Evolutionary conservation across 2,113 vertebrate genomes (phyloP), one percentile per base, ranked within the genome.

Genomic region (Ondatra zibethicus): DNA sequence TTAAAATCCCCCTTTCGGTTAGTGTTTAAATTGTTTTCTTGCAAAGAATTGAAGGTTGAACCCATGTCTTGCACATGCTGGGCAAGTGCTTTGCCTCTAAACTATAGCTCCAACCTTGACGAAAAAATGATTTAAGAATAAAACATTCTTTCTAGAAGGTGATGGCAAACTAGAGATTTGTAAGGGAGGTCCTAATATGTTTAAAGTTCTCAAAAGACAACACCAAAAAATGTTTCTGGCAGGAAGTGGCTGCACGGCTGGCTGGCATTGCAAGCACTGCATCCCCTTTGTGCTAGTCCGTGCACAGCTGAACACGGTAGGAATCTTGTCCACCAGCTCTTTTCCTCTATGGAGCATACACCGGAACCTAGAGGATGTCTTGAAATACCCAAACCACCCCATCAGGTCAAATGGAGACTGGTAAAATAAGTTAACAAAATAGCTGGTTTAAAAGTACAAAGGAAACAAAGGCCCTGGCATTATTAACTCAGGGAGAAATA

Each of bases 191-290:
- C 58, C 31, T 72, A 73, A 75, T 80, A 63, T 92, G 87, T 78
- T 91, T 95, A 55, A 70, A 63, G 73, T 93, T 97, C 63, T 94
- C 65, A 73, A 21, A 73, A n/a, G n/a, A 72, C 70, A 73, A 9
- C 17, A 72, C 16, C 47, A 75, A 91, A 63, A 45, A 52, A 39
- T 82, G 11, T 75, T 70, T 17, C 1, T 27, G 68, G 93, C 55
- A 87, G 7, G 25, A n/a, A 52, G 21, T 68, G 42, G 76, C n/a
- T 36, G 42, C 42, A 14, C 33, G 0, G 27, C 16, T 33, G n/a
- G 36, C 19, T 88, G 75, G 85, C 87, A 33, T 33, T 63, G 36
- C 73, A 86, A 70, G 33, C 25, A 68, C 31, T 36, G 5, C 11
- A 4, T 72, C 77, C 39, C 65, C 75, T 66, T 52, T 92, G 75